phyloP scores from a whole-genome alignment of 2,113 vertebrate species.

The Turdus rufiventris region DNA sequence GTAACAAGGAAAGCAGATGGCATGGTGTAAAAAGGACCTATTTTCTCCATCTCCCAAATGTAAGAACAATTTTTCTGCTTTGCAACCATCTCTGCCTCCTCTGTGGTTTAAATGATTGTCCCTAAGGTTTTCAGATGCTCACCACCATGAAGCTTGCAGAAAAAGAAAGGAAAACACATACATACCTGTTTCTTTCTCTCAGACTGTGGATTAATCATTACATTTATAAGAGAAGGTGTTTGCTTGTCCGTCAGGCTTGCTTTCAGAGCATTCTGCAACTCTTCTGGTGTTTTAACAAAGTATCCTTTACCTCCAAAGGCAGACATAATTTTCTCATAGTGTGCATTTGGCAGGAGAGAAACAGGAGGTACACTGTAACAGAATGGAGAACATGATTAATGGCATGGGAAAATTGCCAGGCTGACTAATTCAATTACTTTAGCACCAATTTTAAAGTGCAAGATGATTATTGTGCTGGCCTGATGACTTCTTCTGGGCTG shows the following conservation, averaged over 20 bases:
- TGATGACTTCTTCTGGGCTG: not conserved
- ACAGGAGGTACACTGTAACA: conserved; percentile 82
- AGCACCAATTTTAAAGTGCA: not conserved
- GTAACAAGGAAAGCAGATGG: not conserved
- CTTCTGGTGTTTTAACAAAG: conserved; percentile 85
- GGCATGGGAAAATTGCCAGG: not conserved
- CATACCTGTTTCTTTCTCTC: conserved; percentile 89
- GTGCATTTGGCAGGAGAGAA: conserved; percentile 87
- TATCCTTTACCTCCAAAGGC: conserved; percentile 92
- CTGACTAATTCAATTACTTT: not conserved
- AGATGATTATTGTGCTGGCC: not conserved
- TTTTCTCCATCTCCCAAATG: not conserved
- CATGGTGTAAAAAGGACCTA: not conserved
- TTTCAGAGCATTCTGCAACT: conserved; percentile 79
- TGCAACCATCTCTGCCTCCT: not conserved
- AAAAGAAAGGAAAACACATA: not conserved
- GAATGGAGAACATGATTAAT: not conserved
- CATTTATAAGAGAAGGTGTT: conserved; percentile 86
- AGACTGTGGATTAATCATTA: conserved; percentile 88
- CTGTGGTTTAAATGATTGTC: not conserved
- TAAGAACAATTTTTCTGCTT: not conserved
- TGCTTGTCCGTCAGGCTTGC: conserved; percentile 77
- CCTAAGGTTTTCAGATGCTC: not conserved
- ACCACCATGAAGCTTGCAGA: not conserved
- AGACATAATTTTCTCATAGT: conserved; percentile 88